Conservation (phyloP, 1,140 invertebrate genomes). For the Papilio machaon region DNA sequence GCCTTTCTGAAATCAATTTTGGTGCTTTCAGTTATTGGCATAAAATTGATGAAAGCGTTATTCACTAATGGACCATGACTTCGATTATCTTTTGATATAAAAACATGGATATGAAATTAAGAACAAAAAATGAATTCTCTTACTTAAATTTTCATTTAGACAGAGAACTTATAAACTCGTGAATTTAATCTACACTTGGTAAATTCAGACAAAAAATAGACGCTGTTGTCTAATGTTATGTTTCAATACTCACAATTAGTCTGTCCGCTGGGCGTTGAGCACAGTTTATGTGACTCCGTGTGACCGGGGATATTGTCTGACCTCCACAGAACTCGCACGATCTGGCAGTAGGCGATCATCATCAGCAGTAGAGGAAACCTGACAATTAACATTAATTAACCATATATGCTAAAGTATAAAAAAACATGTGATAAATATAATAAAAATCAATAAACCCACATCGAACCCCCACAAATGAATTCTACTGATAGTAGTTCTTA, state of each 20-base stretch:
- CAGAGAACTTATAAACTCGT: no score
- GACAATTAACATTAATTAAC: slow-evolving; percentile 59
- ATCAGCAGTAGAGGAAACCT: slow-evolving; percentile 90
- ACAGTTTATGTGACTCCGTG: slow-evolving; percentile 77
- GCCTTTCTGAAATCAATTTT: neutral
- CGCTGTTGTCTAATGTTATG: neutral
- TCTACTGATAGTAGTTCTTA: neutral
- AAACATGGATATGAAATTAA: neutral
- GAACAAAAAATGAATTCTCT: neutral
- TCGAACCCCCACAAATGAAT: no score
- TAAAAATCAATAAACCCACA: neutral
- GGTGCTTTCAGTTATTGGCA: neutral
- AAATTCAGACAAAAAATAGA: neutral
- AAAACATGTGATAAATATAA: neutral
- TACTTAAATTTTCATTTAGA: no score
- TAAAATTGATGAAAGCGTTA: neutral
- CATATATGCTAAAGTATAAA: neutral
- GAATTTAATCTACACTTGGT: no score
- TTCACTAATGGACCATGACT: neutral
- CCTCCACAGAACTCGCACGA: slow-evolving; percentile 91
- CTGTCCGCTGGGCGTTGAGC: slow-evolving; percentile 57
- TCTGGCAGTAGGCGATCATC: slow-evolving; percentile 92
- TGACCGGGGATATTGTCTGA: slow-evolving; percentile 84
- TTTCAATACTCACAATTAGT: slow-evolving; percentile 64
- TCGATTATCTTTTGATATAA: neutral